These are phyloP conservation scores for Thripadectes ignobilis DNA, from an alignment of 2,797 vertebrate species.

Conservation along the genomic window DNA sequence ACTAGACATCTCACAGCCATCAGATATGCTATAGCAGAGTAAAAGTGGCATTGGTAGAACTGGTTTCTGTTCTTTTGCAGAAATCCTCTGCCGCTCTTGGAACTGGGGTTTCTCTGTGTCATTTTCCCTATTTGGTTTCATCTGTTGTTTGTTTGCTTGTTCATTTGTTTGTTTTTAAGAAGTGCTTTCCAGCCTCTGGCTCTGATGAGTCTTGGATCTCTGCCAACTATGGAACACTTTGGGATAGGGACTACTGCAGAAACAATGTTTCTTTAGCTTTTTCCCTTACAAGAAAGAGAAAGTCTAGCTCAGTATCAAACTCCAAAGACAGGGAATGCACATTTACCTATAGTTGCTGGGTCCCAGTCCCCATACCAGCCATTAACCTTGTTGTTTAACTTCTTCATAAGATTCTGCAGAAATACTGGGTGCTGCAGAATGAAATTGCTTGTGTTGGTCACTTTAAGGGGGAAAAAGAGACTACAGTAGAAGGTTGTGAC, in stretches of 20 bases:
- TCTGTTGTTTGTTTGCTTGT: constrained; percentile 18
- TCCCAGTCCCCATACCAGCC: not conserved
- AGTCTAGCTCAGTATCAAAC: not conserved
- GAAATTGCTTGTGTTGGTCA: not conserved
- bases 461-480: not conserved
- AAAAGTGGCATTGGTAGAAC: not conserved
- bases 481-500: not conserved
- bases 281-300: not conserved
- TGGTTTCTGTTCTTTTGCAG: not conserved
- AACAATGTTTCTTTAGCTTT: not conserved
- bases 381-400: not conserved
- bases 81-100: not conserved
- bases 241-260: not conserved
- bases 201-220: not conserved
- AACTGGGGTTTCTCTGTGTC: not conserved
- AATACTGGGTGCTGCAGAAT: not conserved
- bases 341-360: not conserved
- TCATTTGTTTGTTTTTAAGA: constrained; percentile 7
- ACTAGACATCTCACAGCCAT: not conserved
- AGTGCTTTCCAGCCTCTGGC: not conserved
- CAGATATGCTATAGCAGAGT: not conserved
- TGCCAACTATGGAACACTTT: not conserved
- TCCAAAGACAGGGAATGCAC: not conserved
- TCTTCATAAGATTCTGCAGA: not conserved
- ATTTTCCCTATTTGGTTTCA: not conserved